Evolutionary conservation across 2,888 invertebrate genomes (phyloP).

Genomic region (Callyntrura guangdongensis): DNA sequence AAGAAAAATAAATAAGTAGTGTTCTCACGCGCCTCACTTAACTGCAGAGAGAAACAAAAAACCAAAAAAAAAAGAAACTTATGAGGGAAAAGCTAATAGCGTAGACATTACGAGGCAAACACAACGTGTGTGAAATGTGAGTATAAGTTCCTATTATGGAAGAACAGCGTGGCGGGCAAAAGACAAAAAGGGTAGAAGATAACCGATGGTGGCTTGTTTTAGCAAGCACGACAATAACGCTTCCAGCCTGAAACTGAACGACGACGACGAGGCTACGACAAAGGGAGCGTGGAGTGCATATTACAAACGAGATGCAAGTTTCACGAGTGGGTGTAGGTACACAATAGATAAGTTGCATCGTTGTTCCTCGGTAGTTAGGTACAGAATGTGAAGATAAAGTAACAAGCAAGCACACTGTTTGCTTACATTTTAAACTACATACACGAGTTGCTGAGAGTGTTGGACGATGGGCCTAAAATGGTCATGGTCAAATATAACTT

Average conservation of each 20-base stretch:
- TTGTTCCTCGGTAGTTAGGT: neutral
- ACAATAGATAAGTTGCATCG: neutral
- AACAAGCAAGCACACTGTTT: too few relatives aligned
- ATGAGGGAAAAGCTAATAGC: slow-evolving; percentile 50
- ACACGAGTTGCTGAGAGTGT: slow-evolving; percentile 35
- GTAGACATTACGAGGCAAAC: slow-evolving; percentile 4
- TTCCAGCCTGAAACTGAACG: slow-evolving; percentile 38
- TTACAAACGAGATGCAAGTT: slow-evolving; percentile 8
- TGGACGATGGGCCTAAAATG: slow-evolving; percentile 24
- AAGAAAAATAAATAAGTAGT: slow-evolving; percentile 60
- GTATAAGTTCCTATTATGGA: neutral
- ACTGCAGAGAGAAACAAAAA: slow-evolving; percentile 28
- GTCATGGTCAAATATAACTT: slow-evolving; percentile 59
- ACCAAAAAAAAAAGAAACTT: slow-evolving; percentile 42
- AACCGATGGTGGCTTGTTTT: slow-evolving; percentile 4
- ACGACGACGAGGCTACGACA: too few relatives aligned
- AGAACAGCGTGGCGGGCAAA: neutral
- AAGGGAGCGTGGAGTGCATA: neutral
- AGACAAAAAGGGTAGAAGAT: neutral
- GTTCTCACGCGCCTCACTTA: slow-evolving; percentile 49
- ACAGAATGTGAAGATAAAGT: neutral
- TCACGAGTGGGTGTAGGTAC: neutral
- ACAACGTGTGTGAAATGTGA: neutral
- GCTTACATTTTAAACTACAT: slow-evolving; percentile 1
- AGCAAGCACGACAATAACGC: slow-evolving; percentile 32